phyloP scores from a whole-genome alignment of 2,113 vertebrate species.

The Thryonomys swinderianus region DNA sequence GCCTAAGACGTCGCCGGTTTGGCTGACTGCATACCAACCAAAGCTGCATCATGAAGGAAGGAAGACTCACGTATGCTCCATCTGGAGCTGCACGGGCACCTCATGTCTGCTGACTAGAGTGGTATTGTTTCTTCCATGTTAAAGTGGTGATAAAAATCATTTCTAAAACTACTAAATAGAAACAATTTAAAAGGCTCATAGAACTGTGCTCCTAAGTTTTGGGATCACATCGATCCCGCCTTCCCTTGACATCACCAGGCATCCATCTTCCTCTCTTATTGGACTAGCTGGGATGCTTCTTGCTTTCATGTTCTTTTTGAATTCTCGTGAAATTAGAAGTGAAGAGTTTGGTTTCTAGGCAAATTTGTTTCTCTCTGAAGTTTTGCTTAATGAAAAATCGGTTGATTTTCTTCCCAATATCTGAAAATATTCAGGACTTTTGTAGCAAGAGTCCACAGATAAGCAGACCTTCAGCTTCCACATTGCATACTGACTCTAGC shows the following conservation, averaged over 20 bases:
- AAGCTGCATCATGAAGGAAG: neutral
- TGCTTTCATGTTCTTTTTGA: neutral
- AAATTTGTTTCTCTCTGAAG: slow-evolving; percentile 6
- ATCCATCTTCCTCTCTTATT: neutral
- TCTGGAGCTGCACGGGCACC: neutral
- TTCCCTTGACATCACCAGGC: neutral
- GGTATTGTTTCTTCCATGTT: neutral
- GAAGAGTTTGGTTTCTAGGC: neutral
- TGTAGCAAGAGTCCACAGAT: neutral
- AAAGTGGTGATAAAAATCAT: neutral
- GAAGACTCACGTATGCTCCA: neutral
- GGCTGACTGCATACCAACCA: neutral
- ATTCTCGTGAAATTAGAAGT: neutral
- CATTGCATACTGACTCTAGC: neutral
- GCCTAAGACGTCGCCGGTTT: neutral
- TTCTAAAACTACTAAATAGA: neutral
- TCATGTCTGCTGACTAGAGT: neutral
- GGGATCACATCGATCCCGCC: neutral
- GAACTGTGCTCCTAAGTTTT: neutral
- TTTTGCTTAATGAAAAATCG: neutral
- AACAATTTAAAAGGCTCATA: neutral
- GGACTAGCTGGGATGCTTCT: neutral
- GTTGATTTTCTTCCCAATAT: neutral
- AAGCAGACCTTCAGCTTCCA: neutral
- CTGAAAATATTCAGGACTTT: neutral